Evolutionary conservation across 30 jellyfish, hydroid and myxozoan species (phyloP), one percentile per base, ranked within the genome.

Genomic region (Turritopsis dohrnii): DNA sequence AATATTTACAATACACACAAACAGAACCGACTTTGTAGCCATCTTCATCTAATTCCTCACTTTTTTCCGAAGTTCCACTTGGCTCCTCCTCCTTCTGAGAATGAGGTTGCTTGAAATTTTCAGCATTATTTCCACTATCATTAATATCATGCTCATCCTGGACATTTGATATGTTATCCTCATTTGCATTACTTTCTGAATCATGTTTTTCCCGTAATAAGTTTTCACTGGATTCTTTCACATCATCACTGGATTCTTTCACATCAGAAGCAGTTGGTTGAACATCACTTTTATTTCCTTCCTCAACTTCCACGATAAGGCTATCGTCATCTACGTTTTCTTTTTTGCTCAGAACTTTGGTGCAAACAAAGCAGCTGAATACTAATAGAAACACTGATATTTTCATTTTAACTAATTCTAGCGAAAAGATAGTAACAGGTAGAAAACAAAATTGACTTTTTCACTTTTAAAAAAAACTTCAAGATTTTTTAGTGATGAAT

Each of bases 1-100:
- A 91, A 76, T 91, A 91, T 87, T 91, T 88, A 54, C 97, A 91
- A 79, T 91, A 91, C 21, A 81, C 90, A 86, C 97, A 91, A 72
- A 91, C 80, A 28, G 97, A 91, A 1, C 97, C 97, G 21, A 74
- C 84, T 80, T 90, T 94, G 81, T 91, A 91, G 0, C 80, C 89
- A n/a, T 71, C 52, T 65, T 66, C 30, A 24, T 82, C 85, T n/a
- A 16, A 0, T 16, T 80, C 18, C n/a, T 80, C 52, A 28, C 24
- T 54, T 30, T 77, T 65, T 18, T 13, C 85, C 1, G 80, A 16
- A 18, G 22, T 20, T 28, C 73, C 71, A 65, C 73, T 20, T 23
- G 18, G 28, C 85, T 24, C 26, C 8, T 20, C 52, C 1, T 77
- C 85, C 31, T 72, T 22, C 7, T 28, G 52, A 22, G n/a, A 17